phyloP scores from a whole-genome alignment of 2,797 vertebrate genomes.

The Cichlasoma orientale region DNA sequence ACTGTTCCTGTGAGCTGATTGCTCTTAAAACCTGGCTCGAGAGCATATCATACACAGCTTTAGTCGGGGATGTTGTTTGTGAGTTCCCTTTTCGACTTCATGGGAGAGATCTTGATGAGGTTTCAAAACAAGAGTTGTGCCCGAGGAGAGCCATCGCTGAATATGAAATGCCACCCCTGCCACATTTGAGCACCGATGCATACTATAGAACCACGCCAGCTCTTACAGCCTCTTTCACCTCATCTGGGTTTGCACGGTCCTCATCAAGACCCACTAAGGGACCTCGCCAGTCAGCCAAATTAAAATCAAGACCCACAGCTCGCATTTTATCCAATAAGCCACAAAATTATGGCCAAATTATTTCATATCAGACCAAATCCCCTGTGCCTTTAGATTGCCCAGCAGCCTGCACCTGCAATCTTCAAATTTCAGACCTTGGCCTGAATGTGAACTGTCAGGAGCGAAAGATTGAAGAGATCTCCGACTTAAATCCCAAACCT shows the following conservation, averaged over 20 bases:
- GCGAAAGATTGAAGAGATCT: constrained; percentile 92
- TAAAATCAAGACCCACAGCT: constrained; percentile 89
- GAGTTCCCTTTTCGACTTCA: constrained; percentile 97
- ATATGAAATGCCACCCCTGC: constrained; percentile 92
- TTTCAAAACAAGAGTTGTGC: constrained; percentile 97
- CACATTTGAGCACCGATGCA: constrained; percentile 89
- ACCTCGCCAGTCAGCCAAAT: constrained; percentile 90
- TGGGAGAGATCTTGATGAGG: constrained; percentile 93
- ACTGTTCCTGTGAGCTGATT: constrained; percentile 96
- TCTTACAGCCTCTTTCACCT: constrained; percentile 87
- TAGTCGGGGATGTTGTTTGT: constrained; percentile 96
- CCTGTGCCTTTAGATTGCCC: constrained; percentile 98
- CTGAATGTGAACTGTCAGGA: constrained; percentile 99
- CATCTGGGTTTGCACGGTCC: constrained; percentile 91
- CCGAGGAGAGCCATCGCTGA: constrained; percentile 92
- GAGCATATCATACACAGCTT: constrained; percentile 93
- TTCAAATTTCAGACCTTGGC: constrained; percentile 97
- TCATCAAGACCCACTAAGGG: constrained; percentile 91
- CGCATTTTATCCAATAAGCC: constrained; percentile 87
- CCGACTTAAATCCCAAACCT: constrained; percentile 94
- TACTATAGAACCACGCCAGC: constrained; percentile 89
- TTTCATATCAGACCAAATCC: constrained; percentile 98
- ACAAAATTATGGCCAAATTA: constrained; percentile 92
- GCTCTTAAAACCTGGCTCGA: constrained; percentile 97
- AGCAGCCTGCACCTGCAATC: constrained; percentile 93